Base-by-base conservation (phyloP, 53 echinoderm and acorn worm species). In the Temnopleurus reevesii region DNA sequence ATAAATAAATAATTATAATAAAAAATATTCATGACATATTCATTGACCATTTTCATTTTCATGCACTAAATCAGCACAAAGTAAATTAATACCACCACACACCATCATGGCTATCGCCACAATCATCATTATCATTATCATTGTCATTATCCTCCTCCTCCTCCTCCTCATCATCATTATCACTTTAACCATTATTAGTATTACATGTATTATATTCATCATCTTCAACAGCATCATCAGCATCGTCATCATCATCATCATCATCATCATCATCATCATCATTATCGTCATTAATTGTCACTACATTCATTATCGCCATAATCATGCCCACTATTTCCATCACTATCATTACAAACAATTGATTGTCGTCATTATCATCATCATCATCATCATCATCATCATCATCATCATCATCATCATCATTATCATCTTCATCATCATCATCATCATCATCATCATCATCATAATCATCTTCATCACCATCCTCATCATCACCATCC, bases 391-490 rank as follows among this genome's bases (percentile, higher is more conserved):
- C 31, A 61, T 12, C 61, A 61, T 12, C 12, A 12, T 15, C 31
- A 61, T 30, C 30, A 61, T 0, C 12, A 59, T 7, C 28, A 26
- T 2, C 29, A 28, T 29, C 59, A 59, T 7, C 56, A 34, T 56
- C 83, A 55, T 83, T n/a, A 55, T 83, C 83, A 54, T 83, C 34
- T 55, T 15, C 55, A 81, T 81, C 54, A 8, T 47, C 81, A 80
- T 49, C 81, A 80, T 49, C 81, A 49, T 80, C 53, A 80, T 46
- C 80, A 49, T 80, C 80, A 80, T 56, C 83, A 56, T 56, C 55
- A 36, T 56, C 84, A 58, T 83, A 23, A 58, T 41, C 58, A 81
- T 10, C 33, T 28, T 81, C 18, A 18, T n/a, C 34, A 25, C 10
- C 27, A 30, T 4, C n/a, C 66, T 5, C 0, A 36, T 31, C 26